phyloP scores from a whole-genome alignment of 2,888 invertebrate genomes.

The Tipula lateralis region DNA sequence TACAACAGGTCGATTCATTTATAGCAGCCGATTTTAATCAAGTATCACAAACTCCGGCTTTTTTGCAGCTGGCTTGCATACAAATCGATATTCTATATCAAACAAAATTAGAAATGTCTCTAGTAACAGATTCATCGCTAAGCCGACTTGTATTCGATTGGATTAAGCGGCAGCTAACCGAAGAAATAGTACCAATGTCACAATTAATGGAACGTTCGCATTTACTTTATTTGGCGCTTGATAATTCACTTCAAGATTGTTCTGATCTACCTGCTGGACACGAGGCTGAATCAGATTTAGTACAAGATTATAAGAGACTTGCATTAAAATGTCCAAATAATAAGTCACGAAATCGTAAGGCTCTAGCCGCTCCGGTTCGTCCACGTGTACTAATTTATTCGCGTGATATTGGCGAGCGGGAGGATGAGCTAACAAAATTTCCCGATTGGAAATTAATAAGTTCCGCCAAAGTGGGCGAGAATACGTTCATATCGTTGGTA shows the following conservation, averaged over 20 bases:
- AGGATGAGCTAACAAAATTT: conserved; percentile 40
- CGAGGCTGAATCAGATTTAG: conserved; percentile 65
- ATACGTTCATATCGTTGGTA: conserved; percentile 60
- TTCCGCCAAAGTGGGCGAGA: conserved; percentile 55
- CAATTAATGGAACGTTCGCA: conserved; percentile 37
- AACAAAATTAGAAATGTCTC: conserved; percentile 61
- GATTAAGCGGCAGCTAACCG: conserved; percentile 51
- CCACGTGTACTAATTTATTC: conserved; percentile 60
- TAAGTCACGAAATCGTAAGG: conserved; percentile 44
- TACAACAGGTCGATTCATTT: conserved; percentile 62
- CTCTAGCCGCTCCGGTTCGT: conserved; percentile 55
- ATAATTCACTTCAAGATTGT: conserved; percentile 75
- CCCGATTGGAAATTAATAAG: conserved; percentile 62
- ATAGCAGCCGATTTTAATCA: conserved; percentile 65
- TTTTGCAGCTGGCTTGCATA: conserved; percentile 56
- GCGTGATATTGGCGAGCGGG: conserved; percentile 51
- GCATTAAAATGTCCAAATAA: conserved; percentile 41
- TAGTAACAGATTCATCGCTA: conserved; percentile 55
- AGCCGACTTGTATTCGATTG: conserved; percentile 62
- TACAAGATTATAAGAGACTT: conserved; percentile 68
- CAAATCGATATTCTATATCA: conserved; percentile 72
- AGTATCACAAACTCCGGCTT: conserved; percentile 47
- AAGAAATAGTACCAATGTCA: conserved; percentile 40
- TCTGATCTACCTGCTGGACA: conserved; percentile 61
- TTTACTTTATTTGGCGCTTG: conserved; percentile 51